Conservation (phyloP, 2,797 vertebrate genomes). For the Poeciliopsis infans region DNA sequence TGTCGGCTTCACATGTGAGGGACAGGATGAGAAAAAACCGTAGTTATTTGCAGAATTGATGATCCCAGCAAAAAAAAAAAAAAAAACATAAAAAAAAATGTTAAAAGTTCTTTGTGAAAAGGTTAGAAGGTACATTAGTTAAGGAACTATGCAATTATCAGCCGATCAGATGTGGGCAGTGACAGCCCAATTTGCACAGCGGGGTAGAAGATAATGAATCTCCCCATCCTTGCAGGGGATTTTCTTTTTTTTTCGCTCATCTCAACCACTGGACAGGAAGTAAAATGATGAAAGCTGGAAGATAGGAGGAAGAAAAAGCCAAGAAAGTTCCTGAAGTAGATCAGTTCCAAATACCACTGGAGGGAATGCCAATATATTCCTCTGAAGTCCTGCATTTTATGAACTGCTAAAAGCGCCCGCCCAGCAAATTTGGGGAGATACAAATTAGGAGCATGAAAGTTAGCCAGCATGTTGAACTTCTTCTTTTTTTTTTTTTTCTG, state of each 20-base stretch:
- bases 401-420: constrained; percentile 20
- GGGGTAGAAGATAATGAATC: constrained; percentile 52
- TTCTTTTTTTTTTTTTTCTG: not conserved
- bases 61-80: constrained; percentile 32
- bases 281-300: not conserved
- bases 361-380: not conserved
- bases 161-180: constrained; percentile 51
- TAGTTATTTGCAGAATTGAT: constrained; percentile 19
- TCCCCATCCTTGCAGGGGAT: constrained; percentile 31
- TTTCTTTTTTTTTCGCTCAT: constrained; percentile 32
- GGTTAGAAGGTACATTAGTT: constrained; percentile 48
- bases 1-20: not conserved
- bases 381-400: constrained; percentile 15
- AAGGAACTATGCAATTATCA: constrained; percentile 62
- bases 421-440: constrained; percentile 1
- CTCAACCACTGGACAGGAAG: constrained; percentile 9
- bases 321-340: constrained; percentile 34
- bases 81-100: not conserved
- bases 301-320: constrained; percentile 5
- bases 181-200: constrained; percentile 53
- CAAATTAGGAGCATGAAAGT: constrained; percentile 16
- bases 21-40: constrained; percentile 22
- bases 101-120: constrained; percentile 39
- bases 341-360: constrained; percentile 18
- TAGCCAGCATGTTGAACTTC: not conserved